Conservation (phyloP, 2,797 vertebrate genomes). For the Zalophus californianus region DNA sequence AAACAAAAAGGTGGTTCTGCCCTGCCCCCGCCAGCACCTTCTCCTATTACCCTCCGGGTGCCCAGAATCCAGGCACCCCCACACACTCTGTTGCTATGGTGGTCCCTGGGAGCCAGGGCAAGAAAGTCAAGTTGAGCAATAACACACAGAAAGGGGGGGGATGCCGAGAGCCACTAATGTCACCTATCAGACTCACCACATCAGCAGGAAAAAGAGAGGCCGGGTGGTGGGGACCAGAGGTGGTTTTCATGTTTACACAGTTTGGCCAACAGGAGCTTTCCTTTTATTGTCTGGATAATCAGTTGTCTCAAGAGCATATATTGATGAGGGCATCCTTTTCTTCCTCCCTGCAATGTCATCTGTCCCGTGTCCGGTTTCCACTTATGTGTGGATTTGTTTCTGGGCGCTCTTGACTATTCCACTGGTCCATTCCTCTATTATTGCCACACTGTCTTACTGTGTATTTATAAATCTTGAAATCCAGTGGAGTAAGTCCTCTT, state of each 20-base stretch:
- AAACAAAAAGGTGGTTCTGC: neutral
- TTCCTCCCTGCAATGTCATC: neutral
- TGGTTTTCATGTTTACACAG: slow-evolving; percentile 96
- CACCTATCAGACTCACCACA: slow-evolving; percentile 97
- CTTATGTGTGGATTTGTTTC: neutral
- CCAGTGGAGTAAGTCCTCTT: neutral
- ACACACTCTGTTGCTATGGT: slow-evolving; percentile 87
- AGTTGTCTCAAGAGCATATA: neutral
- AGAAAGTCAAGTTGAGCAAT: slow-evolving; percentile 95
- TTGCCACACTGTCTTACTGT: neutral
- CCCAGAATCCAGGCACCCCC: neutral
- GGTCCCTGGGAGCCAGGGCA: slow-evolving; percentile 88
- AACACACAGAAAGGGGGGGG: slow-evolving; percentile 88
- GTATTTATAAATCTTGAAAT: neutral
- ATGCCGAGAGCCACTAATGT: slow-evolving; percentile 97
- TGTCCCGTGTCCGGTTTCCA: neutral
- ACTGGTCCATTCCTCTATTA: neutral
- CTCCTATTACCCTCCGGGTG: neutral
- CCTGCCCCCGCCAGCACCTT: neutral
- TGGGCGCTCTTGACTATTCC: neutral
- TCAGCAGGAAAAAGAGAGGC: slow-evolving; percentile 96
- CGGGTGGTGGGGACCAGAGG: slow-evolving; percentile 96
- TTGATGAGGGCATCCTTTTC: neutral
- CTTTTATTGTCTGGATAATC: neutral
- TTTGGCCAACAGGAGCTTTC: slow-evolving; percentile 93